Evolutionary conservation across 2,888 invertebrate species (phyloP), one percentile per base, ranked within the genome.

Genomic region (Phymatocera aterrima): DNA sequence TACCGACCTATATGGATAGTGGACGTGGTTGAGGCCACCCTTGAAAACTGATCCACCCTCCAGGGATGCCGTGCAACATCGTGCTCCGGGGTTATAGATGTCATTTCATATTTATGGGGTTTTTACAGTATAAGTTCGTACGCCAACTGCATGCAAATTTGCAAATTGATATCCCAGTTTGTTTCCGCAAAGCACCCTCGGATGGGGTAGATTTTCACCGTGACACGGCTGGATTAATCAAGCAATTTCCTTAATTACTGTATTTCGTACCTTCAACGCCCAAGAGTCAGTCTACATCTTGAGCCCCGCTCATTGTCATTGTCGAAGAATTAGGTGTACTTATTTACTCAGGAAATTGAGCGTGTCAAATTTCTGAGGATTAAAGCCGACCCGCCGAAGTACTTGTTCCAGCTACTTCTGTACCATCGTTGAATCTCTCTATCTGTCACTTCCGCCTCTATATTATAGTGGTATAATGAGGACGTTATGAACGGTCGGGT

Each of bases 71-170:
- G 72, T 51, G 72, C 72, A 72, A 72, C 72, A 48, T 72, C 72
- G 72, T 31, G 34, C 18, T 24, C 72, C 48, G n/a, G 72, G 51
- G 72, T 72, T 72, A 72, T 48, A 51, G 72, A 72, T 51, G 72
- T 51, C 48, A 72, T 72, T 72, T 72, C 31, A 21, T 18, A 72
- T 72, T 72, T 51, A 72, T 51, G 72, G 51, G 34, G 48, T 72
- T 72, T 72, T 72, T 72, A 72, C 72, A 51, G 72, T 72, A 72
- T 51, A 72, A 48, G 72, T 72, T 72, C 31, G 18, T 51, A 51
- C 72, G 72, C 72, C 72, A 72, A 72, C 72, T 72, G 72, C 48
- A 72, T 51, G 72, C 51, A 72, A 72, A 72, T 72, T 72, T 72
- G 72, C 51, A 51, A 72, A 72, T 72, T 48, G 72, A 72, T 72